Conservation (phyloP, 2,797 vertebrate species). For the Halcyon leucocephala region DNA sequence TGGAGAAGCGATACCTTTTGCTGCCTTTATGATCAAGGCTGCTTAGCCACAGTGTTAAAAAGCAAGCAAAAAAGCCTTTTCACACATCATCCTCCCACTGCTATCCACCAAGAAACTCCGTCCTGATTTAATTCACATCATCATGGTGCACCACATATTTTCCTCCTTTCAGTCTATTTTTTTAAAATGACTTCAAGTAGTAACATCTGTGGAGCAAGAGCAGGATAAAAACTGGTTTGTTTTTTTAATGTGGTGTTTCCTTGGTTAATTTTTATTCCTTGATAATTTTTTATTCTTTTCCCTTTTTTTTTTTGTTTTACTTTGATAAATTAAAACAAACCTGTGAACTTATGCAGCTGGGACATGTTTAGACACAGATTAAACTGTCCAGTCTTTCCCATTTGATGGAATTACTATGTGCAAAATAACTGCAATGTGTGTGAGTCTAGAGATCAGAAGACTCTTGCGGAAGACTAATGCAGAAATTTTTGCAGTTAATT, state of each 20-base stretch:
- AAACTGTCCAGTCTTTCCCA: background rate
- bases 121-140: background rate
- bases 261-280: background rate
- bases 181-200: background rate
- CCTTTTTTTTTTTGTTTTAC: background rate
- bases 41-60: background rate
- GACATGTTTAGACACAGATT: background rate
- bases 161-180: background rate
- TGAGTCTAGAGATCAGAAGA: background rate
- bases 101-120: background rate
- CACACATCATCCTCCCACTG: background rate
- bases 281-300: accelerated
- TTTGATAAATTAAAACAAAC: background rate
- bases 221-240: background rate
- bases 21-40: background rate
- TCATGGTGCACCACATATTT: background rate
- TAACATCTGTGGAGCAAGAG: background rate
- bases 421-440: background rate
- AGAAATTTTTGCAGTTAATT: background rate
- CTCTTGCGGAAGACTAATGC: background rate
- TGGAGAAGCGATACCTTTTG: background rate
- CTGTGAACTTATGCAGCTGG: background rate
- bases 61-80: background rate
- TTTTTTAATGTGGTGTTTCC: background rate
- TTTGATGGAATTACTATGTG: background rate